Evolutionary conservation across 2,888 invertebrate genomes (phyloP), one percentile per base, ranked within the genome.

Genomic region (Polydesmus complanatus): DNA sequence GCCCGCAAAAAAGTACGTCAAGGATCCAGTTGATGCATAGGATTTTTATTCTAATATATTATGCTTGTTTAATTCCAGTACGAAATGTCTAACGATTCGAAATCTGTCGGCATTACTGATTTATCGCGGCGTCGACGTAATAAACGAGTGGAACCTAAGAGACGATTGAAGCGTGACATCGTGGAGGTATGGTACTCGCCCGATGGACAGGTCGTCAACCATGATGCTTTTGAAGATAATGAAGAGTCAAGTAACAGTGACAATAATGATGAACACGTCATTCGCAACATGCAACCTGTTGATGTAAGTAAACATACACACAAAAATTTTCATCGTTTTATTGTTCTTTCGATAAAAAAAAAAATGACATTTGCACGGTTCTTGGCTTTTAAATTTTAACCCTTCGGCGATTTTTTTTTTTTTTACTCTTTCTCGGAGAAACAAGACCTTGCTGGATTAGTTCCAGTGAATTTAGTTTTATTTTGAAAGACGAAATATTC

Each of bases 1-100:
- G 90, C 88, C 68, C 82, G 91, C 57, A 93, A 88, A 77, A 94
- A 89, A 82, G 64, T 64, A 58, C 37, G 18, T n/a, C n/a, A n/a
- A n/a, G n/a, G n/a, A n/a, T n/a, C n/a, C n/a, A 51, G 26, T 14
- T 23, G 14, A 47, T 22, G n/a, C n/a, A n/a, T 23, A 47, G 3
- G 14, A 11, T 37, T n/a, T 52, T 53, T 58, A 26, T 58, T 49
- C 5, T 58, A 14, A 5, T 54, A 18, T 47, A 27, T 37, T 54
- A 23, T 54, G 14, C 11, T 25, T 5, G n/a, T 5, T 23, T 54
- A 25, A 3, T 54, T 22, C 21, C 19, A 56, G 57, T 56, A 56
- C n/a, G 57, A 56, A 47, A 19, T 5, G 5, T 51, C 8, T 51
- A 14, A 3, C n/a, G 21, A 51, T 51, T 8, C 11, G 8, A 51